phyloP scores from a whole-genome alignment of 2,797 vertebrate species.

The Acanthurus tractus region DNA sequence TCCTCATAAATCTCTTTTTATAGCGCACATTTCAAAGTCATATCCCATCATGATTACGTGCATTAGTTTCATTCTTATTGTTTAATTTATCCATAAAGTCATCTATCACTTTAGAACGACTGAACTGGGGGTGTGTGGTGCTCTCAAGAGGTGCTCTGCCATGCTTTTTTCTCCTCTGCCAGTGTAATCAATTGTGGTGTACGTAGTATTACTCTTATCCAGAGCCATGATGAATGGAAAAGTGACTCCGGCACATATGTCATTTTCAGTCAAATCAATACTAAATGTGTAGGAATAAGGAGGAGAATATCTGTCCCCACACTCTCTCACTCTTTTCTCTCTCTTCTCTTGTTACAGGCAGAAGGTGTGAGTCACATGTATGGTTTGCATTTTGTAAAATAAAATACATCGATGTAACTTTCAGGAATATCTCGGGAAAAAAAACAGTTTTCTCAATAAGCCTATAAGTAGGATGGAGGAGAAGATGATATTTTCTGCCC shows the following conservation, averaged over 20 bases:
- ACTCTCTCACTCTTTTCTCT: not conserved
- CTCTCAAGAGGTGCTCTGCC: slow-evolving; percentile 49
- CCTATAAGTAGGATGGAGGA: not conserved
- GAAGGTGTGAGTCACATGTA: not conserved
- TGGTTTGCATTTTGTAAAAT: not conserved
- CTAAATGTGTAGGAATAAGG: slow-evolving; percentile 30
- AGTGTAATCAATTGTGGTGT: slow-evolving; percentile 60
- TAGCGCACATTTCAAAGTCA: slow-evolving; percentile 41
- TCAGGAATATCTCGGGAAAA: not conserved
- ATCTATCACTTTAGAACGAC: slow-evolving; percentile 54
- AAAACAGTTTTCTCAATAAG: no score
- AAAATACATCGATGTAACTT: slow-evolving; percentile 2
- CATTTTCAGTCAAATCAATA: slow-evolving; percentile 75
- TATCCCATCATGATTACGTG: slow-evolving; percentile 40
- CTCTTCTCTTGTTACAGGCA: slow-evolving; percentile 3
- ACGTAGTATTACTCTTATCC: slow-evolving; percentile 51
- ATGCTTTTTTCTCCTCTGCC: slow-evolving; percentile 43
- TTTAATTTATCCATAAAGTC: slow-evolving; percentile 64
- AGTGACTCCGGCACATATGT: slow-evolving; percentile 60
- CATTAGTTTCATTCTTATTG: slow-evolving; percentile 64
- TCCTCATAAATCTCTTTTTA: slow-evolving; percentile 57
- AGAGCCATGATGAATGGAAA: slow-evolving; percentile 68
- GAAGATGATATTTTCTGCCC: no score
- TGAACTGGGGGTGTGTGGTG: slow-evolving; percentile 6
- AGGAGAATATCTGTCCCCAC: slow-evolving; percentile 2